These are phyloP conservation scores for Arctocebus calabarensis DNA, from an alignment of 2,797 vertebrate species.

Conservation along the genomic window DNA sequence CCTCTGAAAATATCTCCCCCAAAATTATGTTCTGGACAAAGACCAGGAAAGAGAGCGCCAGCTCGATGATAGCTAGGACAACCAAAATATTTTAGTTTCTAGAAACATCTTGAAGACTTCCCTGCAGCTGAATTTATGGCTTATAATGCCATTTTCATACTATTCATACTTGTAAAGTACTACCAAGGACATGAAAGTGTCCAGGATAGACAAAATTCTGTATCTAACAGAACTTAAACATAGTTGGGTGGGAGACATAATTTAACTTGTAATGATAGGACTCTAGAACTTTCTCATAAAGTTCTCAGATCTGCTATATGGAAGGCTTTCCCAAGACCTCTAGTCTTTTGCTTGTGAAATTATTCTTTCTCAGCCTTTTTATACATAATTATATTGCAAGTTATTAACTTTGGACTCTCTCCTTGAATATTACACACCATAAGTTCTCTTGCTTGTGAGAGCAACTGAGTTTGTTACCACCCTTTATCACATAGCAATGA, in stretches of 20 bases:
- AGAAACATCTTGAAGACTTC: not conserved
- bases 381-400: not conserved
- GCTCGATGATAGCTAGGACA: not conserved
- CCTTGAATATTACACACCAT: not conserved
- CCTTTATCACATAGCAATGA: not conserved
- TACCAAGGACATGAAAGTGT: not conserved
- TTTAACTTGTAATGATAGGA: not conserved
- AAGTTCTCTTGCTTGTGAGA: not conserved
- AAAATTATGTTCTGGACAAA: slow-evolving; percentile 16
- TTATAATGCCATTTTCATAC: not conserved
- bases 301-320: not conserved
- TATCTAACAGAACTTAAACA: not conserved
- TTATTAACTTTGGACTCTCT: not conserved
- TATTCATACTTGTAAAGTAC: not conserved
- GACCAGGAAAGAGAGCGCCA: not conserved
- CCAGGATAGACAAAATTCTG: not conserved
- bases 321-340: not conserved
- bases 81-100: not conserved
- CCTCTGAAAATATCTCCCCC: not conserved
- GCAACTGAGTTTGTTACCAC: not conserved
- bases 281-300: not conserved
- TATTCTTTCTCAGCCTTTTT: not conserved
- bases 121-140: not conserved
- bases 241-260: not conserved
- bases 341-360: not conserved